Evolutionary conservation across 2,797 vertebrate species (phyloP).

Genomic region (Brotula barbata): DNA sequence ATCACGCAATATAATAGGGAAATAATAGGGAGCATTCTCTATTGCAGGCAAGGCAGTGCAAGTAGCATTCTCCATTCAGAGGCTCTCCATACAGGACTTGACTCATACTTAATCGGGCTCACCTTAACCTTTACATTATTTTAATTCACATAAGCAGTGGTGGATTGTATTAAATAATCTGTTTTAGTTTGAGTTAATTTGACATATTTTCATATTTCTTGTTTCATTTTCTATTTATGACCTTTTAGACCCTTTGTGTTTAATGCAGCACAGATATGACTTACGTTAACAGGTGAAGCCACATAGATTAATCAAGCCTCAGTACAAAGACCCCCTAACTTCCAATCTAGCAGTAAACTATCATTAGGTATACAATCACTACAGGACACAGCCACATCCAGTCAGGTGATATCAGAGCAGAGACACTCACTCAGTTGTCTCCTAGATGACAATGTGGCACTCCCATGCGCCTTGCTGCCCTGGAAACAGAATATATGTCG

Average conservation of each 20-base stretch:
- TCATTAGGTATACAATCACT: slow-evolving; percentile 61
- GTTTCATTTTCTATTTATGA: not conserved
- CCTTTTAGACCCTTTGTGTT: not conserved
- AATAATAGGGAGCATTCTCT: slow-evolving; percentile 69
- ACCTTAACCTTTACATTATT: slow-evolving; percentile 26
- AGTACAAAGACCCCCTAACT: slow-evolving; percentile 62
- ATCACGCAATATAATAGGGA: slow-evolving; percentile 28
- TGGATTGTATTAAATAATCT: not conserved
- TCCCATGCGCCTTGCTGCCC: slow-evolving; percentile 74
- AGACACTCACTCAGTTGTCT: slow-evolving; percentile 80
- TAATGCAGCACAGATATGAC: slow-evolving; percentile 1
- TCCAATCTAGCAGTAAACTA: slow-evolving; percentile 44
- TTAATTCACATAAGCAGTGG: slow-evolving; percentile 53
- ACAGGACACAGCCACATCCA: slow-evolving; percentile 73
- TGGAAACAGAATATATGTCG: slow-evolving; percentile 77
- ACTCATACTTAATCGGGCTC: slow-evolving; percentile 36
- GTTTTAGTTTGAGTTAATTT: not conserved
- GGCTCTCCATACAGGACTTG: slow-evolving; percentile 62
- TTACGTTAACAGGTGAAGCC: slow-evolving; percentile 26
- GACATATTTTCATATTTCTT: not conserved
- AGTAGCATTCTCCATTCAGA: slow-evolving; percentile 67
- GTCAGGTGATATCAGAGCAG: slow-evolving; percentile 72
- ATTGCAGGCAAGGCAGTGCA: slow-evolving; percentile 61
- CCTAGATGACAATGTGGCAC: slow-evolving; percentile 73
- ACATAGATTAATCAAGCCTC: slow-evolving; percentile 54